A percentile compares a stretch with the other conserved stretches of the same genome.
Conservation (phyloP, 2,113 vertebrate genomes). For the Epinephelus cyanopodus region DNA sequence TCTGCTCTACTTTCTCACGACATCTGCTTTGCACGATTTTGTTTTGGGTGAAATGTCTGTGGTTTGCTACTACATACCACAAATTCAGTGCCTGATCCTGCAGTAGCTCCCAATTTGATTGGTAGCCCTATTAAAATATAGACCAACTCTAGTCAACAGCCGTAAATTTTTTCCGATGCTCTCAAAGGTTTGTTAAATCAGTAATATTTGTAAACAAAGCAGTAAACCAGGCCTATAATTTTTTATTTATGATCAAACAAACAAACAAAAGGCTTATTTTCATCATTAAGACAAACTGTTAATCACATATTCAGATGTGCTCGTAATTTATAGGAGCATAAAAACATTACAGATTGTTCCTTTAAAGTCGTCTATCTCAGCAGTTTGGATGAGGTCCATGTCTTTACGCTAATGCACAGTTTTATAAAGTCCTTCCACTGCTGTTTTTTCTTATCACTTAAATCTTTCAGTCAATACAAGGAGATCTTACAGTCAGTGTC, state of each 20-base stretch:
- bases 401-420: neutral
- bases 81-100: neutral
- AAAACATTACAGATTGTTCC: neutral
- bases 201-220: neutral
- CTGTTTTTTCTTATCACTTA: slow-evolving; percentile 12
- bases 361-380: neutral
- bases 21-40: slow-evolving; percentile 6
- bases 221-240: neutral
- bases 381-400: neutral
- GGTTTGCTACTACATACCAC: neutral
- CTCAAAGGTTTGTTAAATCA: neutral
- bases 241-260: neutral
- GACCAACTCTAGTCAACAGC: neutral
- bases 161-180: neutral
- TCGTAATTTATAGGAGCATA: neutral
- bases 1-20: slow-evolving; percentile 7
- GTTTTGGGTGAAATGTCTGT: neutral
- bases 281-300: neutral
- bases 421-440: neutral
- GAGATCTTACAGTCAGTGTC: slow-evolving; percentile 14
- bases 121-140: neutral
- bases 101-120: neutral
- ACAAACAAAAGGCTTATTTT: neutral
- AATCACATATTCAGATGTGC: neutral
- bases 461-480: slow-evolving; percentile 2